These are phyloP conservation scores for Trichogramma pretiosum DNA, from an alignment of 1,140 invertebrate species.

Conservation along the genomic window DNA sequence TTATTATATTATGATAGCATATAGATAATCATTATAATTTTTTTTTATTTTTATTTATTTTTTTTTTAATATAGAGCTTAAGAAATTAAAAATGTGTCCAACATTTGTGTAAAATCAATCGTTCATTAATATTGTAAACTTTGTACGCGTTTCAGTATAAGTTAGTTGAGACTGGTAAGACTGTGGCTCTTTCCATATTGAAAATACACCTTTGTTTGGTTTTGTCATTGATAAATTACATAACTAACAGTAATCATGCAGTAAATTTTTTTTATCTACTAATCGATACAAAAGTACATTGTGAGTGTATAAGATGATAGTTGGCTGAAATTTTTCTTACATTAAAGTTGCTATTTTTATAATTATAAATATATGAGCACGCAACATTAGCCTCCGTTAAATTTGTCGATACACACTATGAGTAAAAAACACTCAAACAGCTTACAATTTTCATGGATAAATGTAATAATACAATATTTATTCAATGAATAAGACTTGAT, in stretches of 20 bases:
- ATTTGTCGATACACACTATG: constrained; percentile 6
- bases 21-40: constrained; percentile 1
- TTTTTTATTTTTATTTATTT: constrained; percentile 6
- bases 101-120: constrained; percentile 18
- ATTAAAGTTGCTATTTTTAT: neutral
- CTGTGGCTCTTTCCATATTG: constrained; percentile 13
- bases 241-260: constrained; percentile 14
- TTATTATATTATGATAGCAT: constrained; percentile 7
- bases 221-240: too few relatives aligned
- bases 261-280: too few relatives aligned
- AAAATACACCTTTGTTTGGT: constrained; percentile 17
- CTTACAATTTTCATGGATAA: too few relatives aligned
- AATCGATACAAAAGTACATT: too few relatives aligned
- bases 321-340: constrained; percentile 10
- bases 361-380: constrained; percentile 1
- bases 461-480: too few relatives aligned
- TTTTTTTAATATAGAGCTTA: constrained; percentile 11
- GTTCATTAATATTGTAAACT: constrained; percentile 12
- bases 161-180: constrained; percentile 11
- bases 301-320: constrained; percentile 11
- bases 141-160: constrained; percentile 17
- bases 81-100: constrained; percentile 14
- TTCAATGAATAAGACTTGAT: too few relatives aligned
- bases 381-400: constrained; percentile 9
- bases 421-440: too few relatives aligned